Conservation (phyloP, 1,140 invertebrate species). For the Glossosoma conforme region DNA sequence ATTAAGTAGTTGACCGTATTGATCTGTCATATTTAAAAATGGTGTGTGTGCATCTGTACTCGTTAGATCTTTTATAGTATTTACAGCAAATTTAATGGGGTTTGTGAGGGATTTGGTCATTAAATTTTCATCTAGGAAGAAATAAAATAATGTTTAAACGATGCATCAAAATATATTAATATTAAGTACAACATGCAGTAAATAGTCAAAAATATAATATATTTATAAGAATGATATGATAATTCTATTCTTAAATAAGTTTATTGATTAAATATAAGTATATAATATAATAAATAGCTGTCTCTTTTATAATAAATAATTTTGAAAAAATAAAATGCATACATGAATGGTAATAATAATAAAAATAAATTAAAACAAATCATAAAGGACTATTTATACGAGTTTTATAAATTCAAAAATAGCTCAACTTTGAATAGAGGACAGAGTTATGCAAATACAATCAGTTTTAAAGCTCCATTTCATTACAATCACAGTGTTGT, state of each 20-base stretch:
- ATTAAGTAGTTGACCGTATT: slow-evolving; percentile 4
- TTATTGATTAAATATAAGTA: too few species aligned
- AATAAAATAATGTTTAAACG: slow-evolving; percentile 42
- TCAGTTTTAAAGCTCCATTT: too few species aligned
- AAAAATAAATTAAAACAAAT: background rate
- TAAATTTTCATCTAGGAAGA: slow-evolving; percentile 33
- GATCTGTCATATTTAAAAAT: slow-evolving; percentile 16
- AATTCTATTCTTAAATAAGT: too few species aligned
- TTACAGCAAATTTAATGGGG: slow-evolving; percentile 43
- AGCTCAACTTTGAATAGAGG: background rate
- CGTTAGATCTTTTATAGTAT: slow-evolving; percentile 41
- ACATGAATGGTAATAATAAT: slow-evolving; percentile 1
- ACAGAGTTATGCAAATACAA: too few species aligned
- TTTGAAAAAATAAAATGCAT: too few species aligned
- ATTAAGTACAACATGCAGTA: too few species aligned
- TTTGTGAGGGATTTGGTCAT: slow-evolving; percentile 46
- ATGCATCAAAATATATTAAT: too few species aligned
- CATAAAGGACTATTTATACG: background rate
- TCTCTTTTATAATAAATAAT: too few species aligned
- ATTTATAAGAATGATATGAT: too few species aligned
- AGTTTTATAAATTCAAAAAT: background rate
- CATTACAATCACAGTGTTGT: too few species aligned
- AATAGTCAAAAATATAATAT: too few species aligned
- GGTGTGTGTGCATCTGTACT: slow-evolving; percentile 33
- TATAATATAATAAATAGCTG: too few species aligned